Conservation (phyloP, 2,113 vertebrate species). For the Amblyopsis rosae region DNA sequence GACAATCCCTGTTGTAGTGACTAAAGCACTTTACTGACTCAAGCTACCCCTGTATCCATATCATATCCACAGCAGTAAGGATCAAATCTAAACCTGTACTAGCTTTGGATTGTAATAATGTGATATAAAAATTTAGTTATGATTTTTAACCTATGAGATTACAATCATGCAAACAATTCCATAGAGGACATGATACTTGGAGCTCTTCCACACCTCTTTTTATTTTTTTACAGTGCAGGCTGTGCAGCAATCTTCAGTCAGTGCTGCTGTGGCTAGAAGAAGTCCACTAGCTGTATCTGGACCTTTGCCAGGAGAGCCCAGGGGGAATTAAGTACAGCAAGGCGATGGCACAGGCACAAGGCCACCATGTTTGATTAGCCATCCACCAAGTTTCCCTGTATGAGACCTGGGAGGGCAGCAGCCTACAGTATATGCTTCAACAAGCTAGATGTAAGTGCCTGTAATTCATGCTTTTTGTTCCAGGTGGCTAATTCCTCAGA, state of each 20-base stretch:
- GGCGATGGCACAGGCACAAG: constrained; percentile 32
- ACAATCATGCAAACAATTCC: too few relatives aligned
- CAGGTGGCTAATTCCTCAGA: constrained; percentile 17
- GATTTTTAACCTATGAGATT: too few relatives aligned
- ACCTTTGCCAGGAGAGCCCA: constrained; percentile 33
- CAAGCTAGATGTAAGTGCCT: constrained; percentile 15
- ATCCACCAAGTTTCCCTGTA: constrained; percentile 3
- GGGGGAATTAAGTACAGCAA: constrained; percentile 40
- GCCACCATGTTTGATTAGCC: constrained; percentile 44
- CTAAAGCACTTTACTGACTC: too few relatives aligned
- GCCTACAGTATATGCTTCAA: constrained; percentile 3
- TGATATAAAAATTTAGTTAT: too few relatives aligned
- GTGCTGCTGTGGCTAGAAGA: constrained; percentile 19
- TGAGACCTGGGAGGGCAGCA: constrained; percentile 22
- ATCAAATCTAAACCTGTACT: too few relatives aligned
- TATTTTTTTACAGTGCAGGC: constrained; percentile 11
- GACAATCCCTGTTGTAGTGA: too few relatives aligned
- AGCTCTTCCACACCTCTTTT: too few relatives aligned
- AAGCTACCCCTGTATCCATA: too few relatives aligned
- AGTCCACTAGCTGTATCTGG: constrained; percentile 17
- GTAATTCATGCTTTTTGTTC: constrained; percentile 36
- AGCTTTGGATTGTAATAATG: too few relatives aligned
- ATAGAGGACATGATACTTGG: too few relatives aligned
- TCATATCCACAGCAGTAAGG: too few relatives aligned
- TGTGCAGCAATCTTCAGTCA: constrained; percentile 25